Evolutionary conservation across 2,888 invertebrate species (phyloP).

Genomic region (Ecliptopera silaceata): DNA sequence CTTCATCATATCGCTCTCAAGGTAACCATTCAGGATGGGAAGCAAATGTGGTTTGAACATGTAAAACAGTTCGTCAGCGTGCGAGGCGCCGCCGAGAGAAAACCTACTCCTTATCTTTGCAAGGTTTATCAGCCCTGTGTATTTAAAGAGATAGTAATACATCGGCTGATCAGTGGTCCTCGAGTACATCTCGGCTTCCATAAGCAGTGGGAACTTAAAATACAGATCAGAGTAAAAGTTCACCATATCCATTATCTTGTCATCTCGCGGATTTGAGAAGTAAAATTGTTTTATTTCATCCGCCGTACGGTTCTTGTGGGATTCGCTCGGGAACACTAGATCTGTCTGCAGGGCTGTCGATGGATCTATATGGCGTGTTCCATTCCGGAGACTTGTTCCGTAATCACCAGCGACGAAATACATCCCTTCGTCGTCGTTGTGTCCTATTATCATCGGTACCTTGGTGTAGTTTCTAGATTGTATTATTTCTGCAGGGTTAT

Average conservation of each 20-base stretch:
- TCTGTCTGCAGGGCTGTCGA: constrained; percentile 55
- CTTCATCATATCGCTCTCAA: constrained; percentile 61
- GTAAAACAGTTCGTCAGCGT: constrained; percentile 74
- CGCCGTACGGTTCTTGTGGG: constrained; percentile 56
- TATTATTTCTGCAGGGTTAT: constrained; percentile 62
- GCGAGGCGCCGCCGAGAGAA: constrained; percentile 63
- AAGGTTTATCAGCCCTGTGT: constrained; percentile 68
- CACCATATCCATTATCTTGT: constrained; percentile 69
- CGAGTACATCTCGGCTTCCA: constrained; percentile 65
- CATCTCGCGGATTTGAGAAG: constrained; percentile 62
- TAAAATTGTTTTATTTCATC: constrained; percentile 58
- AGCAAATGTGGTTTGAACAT: constrained; percentile 69
- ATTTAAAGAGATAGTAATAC: constrained; percentile 70
- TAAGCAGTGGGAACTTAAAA: constrained; percentile 66
- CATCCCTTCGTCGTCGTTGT: constrained; percentile 71
- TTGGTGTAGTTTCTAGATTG: constrained; percentile 67
- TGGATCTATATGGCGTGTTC: constrained; percentile 45
- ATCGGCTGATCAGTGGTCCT: constrained; percentile 65
- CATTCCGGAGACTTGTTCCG: constrained; percentile 56
- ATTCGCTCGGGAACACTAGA: constrained; percentile 60
- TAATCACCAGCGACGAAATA: constrained; percentile 68
- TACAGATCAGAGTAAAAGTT: constrained; percentile 71
- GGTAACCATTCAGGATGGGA: constrained; percentile 58
- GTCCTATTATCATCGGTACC: constrained; percentile 74
- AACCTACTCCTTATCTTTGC: constrained; percentile 67